Evolutionary conservation across 2,113 vertebrate species (phyloP), one percentile per base, ranked within the genome.

Genomic region (Hiodon tergisus): DNA sequence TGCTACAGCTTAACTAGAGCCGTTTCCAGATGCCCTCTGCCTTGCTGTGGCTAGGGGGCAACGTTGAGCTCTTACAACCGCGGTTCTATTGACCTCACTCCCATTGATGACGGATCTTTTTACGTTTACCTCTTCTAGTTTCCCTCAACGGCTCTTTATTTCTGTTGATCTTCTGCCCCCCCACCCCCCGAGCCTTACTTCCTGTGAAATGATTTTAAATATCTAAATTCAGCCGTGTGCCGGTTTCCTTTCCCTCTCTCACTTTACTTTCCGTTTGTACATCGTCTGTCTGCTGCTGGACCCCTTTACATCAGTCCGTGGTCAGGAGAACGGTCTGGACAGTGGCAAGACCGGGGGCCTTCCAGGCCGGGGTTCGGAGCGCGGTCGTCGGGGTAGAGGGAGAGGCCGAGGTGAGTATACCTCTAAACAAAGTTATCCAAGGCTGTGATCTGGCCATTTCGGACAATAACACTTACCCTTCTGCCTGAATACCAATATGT

Each of bases 261-360:
- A 9, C 9, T n/a, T 31, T 53, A 2, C 60, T 54, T 58, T 6
- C 57, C 60, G 10, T 10, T n/a, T 14, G 13, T 72, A 5, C 5
- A 60, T 16, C 58, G 10, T 6, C 7, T 47, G 7, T 71, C 48
- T 61, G 46, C n/a, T 62, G 10, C 48, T 6, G 11, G 5, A 7
- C 69, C 52, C 17, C 31, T 13, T 54, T 7, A 17, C 6, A 31
- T 51, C 77, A 99, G 97, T 98, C 85, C 94, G 96, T 57, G 95
- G 95, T 75, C 97, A 99, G 87, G 97, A 99, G 85, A 99, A 99
- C 5, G 97, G 97, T 55, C 79, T 99, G 61, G 97, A 98, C 46
- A 93, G 92, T 16, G 85, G 87, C 8, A 98, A 96, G 84, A 89
- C 87, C 1, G 91, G 91, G 72, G 95, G 93, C 16, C 80, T 94